Conservation (phyloP, 2,888 invertebrate genomes). For the Aspidiotus destructor region DNA sequence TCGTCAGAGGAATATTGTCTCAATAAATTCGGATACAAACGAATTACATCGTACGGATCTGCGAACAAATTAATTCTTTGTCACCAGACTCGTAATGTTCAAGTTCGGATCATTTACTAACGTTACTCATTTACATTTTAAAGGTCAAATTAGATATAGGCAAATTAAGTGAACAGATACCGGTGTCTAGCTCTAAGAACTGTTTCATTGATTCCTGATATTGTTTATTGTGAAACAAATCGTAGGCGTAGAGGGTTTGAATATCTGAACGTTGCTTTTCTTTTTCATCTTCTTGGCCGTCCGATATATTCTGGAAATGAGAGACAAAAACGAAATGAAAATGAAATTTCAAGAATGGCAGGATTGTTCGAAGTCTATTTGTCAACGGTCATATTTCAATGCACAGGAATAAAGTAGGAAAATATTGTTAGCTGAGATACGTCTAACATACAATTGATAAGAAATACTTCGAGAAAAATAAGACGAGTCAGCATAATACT, state of each 20-base stretch:
- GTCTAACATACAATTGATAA: neutral
- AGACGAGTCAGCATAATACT: conserved; percentile 40
- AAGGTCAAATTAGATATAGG: neutral
- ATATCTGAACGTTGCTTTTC: conserved; percentile 73
- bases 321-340: conserved; percentile 27
- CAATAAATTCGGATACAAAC: conserved; percentile 82
- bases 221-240: conserved; percentile 78
- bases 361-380: neutral
- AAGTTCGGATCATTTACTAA: neutral
- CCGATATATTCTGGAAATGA: conserved; percentile 62
- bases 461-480: neutral
- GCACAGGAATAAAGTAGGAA: no score
- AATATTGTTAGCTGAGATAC: no score
- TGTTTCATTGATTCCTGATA: conserved; percentile 86
- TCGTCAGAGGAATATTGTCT: conserved; percentile 49
- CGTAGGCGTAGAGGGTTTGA: conserved; percentile 79
- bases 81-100: neutral
- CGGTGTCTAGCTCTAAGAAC: conserved; percentile 75
- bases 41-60: conserved; percentile 92
- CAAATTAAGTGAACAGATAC: conserved; percentile 39
- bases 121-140: conserved; percentile 2
- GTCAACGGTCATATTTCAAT: no score
- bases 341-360: conserved; percentile 16
- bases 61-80: conserved; percentile 30
- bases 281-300: conserved; percentile 70